These are phyloP conservation scores for Allophyes oxyacanthae DNA, from an alignment of 2,888 invertebrate species.

Conservation along the genomic window DNA sequence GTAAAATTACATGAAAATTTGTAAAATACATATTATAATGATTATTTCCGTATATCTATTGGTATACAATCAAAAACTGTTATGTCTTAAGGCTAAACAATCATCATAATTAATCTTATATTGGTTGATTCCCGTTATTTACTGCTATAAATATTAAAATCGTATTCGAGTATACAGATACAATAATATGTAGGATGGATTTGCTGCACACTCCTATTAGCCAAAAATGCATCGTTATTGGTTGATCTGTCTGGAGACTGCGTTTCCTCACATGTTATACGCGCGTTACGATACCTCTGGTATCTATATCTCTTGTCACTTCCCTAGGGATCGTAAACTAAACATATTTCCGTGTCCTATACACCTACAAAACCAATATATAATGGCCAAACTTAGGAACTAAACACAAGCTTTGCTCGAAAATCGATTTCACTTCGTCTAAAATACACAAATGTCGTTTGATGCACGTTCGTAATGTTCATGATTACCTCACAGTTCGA, in stretches of 20 bases:
- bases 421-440: constrained; percentile 71
- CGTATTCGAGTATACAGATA: constrained; percentile 60
- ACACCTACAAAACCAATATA: constrained; percentile 60
- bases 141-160: constrained; percentile 60
- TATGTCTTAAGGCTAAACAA: constrained; percentile 61
- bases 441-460: constrained; percentile 69
- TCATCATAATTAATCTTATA: constrained; percentile 58
- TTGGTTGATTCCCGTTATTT: constrained; percentile 63
- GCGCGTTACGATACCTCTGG: constrained; percentile 24
- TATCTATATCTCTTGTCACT: constrained; percentile 39
- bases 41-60: constrained; percentile 60
- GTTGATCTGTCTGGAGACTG: constrained; percentile 42
- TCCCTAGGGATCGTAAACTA: constrained; percentile 54
- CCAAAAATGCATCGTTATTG: constrained; percentile 23
- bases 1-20: constrained; percentile 57
- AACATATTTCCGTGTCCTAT: constrained; percentile 57
- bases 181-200: constrained; percentile 57
- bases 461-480: constrained; percentile 57
- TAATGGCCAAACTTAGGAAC: constrained; percentile 83
- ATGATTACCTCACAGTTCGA: constrained; percentile 60
- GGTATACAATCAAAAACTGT: constrained; percentile 72
- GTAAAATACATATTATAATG: constrained; percentile 57
- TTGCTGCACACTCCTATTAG: constrained; percentile 49
- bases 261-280: constrained; percentile 50
- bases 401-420: constrained; percentile 87